Percentiles rank a stretch among this genome's conserved stretches.
Evolutionary conservation across 1,140 invertebrate species (phyloP).

Genomic region (Metaphire vulgaris): DNA sequence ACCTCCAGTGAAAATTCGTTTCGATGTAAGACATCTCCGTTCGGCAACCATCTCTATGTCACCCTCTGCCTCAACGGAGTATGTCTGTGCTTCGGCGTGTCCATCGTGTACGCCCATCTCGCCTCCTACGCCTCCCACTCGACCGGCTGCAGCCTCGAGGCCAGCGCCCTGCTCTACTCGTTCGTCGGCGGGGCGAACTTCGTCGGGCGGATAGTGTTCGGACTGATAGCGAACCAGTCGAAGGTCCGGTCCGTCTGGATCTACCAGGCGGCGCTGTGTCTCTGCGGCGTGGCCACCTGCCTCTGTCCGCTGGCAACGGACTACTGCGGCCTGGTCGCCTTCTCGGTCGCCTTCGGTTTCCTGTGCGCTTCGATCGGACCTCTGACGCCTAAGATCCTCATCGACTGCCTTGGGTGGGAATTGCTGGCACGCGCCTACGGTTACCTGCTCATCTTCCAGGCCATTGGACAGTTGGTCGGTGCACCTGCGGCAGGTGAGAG

Average conservation of each 20-base stretch:
- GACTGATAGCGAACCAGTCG: slow-evolving; percentile 25
- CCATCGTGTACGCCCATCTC: slow-evolving; percentile 34
- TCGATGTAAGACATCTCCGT: neutral
- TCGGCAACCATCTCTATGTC: neutral
- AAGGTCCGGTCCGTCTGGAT: slow-evolving; percentile 28
- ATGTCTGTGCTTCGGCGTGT: slow-evolving; percentile 34
- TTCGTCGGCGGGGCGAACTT: slow-evolving; percentile 63
- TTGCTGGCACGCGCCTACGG: slow-evolving; percentile 34
- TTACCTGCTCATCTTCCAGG: slow-evolving; percentile 34
- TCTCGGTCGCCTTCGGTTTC: slow-evolving; percentile 33
- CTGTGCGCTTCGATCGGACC: slow-evolving; percentile 33
- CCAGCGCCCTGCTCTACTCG: slow-evolving; percentile 70
- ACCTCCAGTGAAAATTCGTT: neutral
- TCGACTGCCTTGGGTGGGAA: slow-evolving; percentile 31
- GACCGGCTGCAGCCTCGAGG: slow-evolving; percentile 17
- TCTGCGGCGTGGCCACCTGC: slow-evolving; percentile 28
- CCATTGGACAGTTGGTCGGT: slow-evolving; percentile 32
- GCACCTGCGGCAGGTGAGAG: slow-evolving; percentile 33
- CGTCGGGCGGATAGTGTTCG: slow-evolving; percentile 32
- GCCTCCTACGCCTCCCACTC: slow-evolving; percentile 28
- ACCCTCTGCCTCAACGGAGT: slow-evolving; percentile 31
- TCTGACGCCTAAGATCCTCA: slow-evolving; percentile 30
- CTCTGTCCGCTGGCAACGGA: slow-evolving; percentile 25
- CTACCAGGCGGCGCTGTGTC: slow-evolving; percentile 27
- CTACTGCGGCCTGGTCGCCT: slow-evolving; percentile 30